Conservation (phyloP, 2,888 invertebrate species). For the Phymatocera aterrima region DNA sequence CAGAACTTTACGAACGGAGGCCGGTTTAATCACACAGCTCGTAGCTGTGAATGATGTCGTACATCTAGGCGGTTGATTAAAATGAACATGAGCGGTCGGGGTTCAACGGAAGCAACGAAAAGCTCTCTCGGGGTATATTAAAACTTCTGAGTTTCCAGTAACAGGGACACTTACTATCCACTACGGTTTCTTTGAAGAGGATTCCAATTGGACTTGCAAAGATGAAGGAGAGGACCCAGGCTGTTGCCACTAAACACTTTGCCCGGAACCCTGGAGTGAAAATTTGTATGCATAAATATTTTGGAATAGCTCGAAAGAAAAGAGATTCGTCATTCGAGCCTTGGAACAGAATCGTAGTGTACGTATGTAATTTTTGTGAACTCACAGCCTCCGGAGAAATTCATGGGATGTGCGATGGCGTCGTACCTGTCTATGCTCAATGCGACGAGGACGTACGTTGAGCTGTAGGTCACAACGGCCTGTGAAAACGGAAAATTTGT, state of each 20-base stretch:
- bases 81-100: neutral
- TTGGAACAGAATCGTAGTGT: neutral
- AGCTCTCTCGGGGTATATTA: neutral
- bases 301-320: neutral
- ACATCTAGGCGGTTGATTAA: neutral
- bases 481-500: conserved; percentile 55
- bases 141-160: neutral
- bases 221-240: conserved; percentile 73
- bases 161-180: conserved; percentile 77
- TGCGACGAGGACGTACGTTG: conserved; percentile 76
- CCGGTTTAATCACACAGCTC: neutral
- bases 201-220: conserved; percentile 73
- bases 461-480: conserved; percentile 75
- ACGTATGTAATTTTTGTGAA: conserved; percentile 46
- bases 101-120: neutral
- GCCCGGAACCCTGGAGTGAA: conserved; percentile 68
- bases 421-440: conserved; percentile 76
- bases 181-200: conserved; percentile 68
- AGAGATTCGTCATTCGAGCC: neutral
- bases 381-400: conserved; percentile 76
- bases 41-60: neutral
- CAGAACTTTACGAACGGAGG: conserved; percentile 25
- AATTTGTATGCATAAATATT: neutral
- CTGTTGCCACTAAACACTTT: conserved; percentile 69
- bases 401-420: conserved; percentile 75